phyloP scores from a whole-genome alignment of 2,113 vertebrate genomes.

The Plestiodon gilberti region DNA sequence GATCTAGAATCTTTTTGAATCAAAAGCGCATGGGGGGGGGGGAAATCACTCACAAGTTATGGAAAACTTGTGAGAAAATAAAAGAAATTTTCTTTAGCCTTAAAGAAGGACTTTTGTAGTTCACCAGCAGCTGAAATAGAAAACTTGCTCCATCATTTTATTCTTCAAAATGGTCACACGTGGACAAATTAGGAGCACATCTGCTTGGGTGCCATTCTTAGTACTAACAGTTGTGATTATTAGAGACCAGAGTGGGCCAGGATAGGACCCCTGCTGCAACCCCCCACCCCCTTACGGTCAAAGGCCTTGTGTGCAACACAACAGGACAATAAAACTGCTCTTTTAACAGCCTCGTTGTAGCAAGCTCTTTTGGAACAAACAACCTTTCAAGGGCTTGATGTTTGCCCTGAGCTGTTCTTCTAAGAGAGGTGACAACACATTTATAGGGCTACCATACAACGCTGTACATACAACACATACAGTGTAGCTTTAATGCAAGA shows the following conservation, averaged over 20 bases:
- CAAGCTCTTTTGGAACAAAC: background rate
- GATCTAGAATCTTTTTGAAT: background rate
- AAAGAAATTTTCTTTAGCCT: background rate
- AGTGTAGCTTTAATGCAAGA: background rate
- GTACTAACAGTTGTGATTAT: background rate
- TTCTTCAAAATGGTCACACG: background rate
- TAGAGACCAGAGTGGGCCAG: background rate
- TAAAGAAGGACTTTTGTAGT: background rate
- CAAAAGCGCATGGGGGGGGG: background rate
- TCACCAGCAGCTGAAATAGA: constrained; percentile 9
- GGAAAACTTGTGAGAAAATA: background rate
- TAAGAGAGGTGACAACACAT: background rate
- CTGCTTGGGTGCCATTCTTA: background rate
- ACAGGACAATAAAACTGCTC: background rate
- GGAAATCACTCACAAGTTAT: background rate
- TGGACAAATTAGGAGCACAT: background rate
- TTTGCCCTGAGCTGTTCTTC: background rate
- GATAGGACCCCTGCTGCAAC: background rate
- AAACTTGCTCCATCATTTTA: background rate
- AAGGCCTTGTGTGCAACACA: background rate
- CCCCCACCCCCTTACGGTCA: background rate
- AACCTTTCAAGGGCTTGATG: background rate
- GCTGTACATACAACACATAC: background rate
- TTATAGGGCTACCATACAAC: background rate
- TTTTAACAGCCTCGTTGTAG: background rate